Base-by-base conservation (phyloP, 2,113 vertebrate genomes). In the Monarcha castaneiventris region DNA sequence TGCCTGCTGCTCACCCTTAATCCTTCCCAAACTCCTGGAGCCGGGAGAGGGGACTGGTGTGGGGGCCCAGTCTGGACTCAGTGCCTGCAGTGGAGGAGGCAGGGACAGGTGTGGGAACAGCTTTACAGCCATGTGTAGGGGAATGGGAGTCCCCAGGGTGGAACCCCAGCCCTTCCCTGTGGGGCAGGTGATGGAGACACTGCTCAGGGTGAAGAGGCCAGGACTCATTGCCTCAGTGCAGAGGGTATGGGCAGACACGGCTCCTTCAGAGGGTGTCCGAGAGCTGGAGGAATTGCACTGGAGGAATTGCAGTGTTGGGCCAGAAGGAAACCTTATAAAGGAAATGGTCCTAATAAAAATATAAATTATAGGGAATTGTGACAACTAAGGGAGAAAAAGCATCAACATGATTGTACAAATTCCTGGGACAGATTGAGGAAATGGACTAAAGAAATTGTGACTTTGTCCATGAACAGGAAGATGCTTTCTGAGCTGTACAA, bases 211-310 rank as follows among this genome's bases (percentile, higher is more conserved):
- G n/a, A 81, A 85, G 56, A 67, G 35, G 9, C 13, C 83, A 41
- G 10, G 7, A 43, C 39, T 61, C 54, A 13, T 5, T 35, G 20
- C 30, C 73, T 80, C 49, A 61, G 15, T 4, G 1, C 49, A 77
- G 49, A 52, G 49, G 4, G 4, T 20, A 16, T 1, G 3, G 30
- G 27, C 44, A 80, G 32, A 73, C 21, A 25, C 0, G 0, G 41
- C 56, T 22, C 41, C 61, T 61, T 37, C 37, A 81, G 68, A 77
- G 32, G 22, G 16, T 9, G 22, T 25, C 56, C 41, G 48, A 84
- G 32, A 81, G 4, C 37, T 72, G 71, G 10, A 29, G 49, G 16
- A 49, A 49, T 14, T 49, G 23, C 18, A 37, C 43, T 54, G 41
- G 15, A 87, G 23, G 16, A 84, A 80, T 15, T 20, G 37, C 49